Base-by-base conservation (phyloP, 2,797 vertebrate genomes). In the Cyprinella venusta region DNA sequence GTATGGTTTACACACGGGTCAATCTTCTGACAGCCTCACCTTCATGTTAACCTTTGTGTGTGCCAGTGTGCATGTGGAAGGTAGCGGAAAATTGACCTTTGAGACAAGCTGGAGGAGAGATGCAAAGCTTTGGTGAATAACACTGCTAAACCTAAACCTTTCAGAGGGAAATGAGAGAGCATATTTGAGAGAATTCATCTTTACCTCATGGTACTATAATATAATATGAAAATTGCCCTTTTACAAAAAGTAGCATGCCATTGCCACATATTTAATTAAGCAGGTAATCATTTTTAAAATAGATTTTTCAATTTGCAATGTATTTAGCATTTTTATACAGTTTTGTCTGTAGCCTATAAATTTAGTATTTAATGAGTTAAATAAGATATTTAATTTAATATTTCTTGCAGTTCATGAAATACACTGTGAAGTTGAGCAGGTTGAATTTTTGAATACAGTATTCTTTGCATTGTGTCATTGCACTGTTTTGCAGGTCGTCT, bases 71-170 rank as follows among this genome's bases (percentile, higher is more conserved):
- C 40, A 82, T 71, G 79, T 78, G 42, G 76, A 79, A 64, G 54
- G 26, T 72, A 50, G n/a, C 30, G 45, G 79, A 80, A 84, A 77
- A 80, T 81, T 87, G 81, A 90, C 86, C 88, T 90, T 89, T 83
- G 84, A 86, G 81, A 74, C 69, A 84, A 86, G 76, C 84, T 87
- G 76, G 61, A 88, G 80, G 71, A 84, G 50, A 84, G 85, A 86
- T 86, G 65, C 75, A 86, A 84, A 36, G 79, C 81, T 77, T 80
- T 82, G 56, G 68, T 69, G 67, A 79, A 76, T 70, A 61, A 71
- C 56, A 52, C 67, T 67, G 24, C 33, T 40, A 30, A 40, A 65
- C 42, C 19, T 56, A 56, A 38, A 50, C 1, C 19, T 56, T 74
- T 59, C 8, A 67, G 12, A 0, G 2, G n/a, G 24, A 24, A 26